Conservation (phyloP, 2,888 invertebrate species). For the Diaprepes abbreviatus region DNA sequence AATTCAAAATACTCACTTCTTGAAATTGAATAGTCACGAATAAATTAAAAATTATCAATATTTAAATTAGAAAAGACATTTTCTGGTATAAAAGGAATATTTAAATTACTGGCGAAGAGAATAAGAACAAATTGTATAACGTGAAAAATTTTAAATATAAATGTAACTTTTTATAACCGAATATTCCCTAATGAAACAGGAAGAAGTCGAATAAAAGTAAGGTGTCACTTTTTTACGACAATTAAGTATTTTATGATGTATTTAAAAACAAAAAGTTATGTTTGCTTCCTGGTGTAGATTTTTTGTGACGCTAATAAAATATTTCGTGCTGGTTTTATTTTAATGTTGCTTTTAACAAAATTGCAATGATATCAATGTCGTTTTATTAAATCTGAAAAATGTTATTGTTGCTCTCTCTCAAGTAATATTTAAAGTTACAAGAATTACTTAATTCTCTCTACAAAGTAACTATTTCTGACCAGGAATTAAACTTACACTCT, state of each 20-base stretch:
- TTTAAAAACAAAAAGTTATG: not conserved
- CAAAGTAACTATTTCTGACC: too few relatives aligned
- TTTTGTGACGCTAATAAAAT: not conserved
- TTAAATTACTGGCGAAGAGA: not conserved
- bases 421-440: too few relatives aligned
- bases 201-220: constrained; percentile 2
- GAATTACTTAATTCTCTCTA: too few relatives aligned
- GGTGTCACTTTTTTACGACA: not conserved
- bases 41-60: not conserved
- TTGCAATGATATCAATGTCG: too few relatives aligned
- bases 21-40: not conserved
- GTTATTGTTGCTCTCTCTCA: too few relatives aligned
- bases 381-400: too few relatives aligned
- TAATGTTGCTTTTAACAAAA: too few relatives aligned
- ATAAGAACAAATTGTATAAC: constrained; percentile 4
- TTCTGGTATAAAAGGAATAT: not conserved
- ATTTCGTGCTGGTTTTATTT: too few relatives aligned
- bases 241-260: not conserved
- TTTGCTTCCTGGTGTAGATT: not conserved
- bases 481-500: too few relatives aligned
- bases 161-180: not conserved
- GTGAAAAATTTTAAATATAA: constrained; percentile 10
- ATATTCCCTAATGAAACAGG: constrained; percentile 1
- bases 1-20: not conserved
- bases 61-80: not conserved